Evolutionary conservation across 2,113 vertebrate genomes (phyloP), one percentile per base, ranked within the genome.

Genomic region (Ciconia stormi): DNA sequence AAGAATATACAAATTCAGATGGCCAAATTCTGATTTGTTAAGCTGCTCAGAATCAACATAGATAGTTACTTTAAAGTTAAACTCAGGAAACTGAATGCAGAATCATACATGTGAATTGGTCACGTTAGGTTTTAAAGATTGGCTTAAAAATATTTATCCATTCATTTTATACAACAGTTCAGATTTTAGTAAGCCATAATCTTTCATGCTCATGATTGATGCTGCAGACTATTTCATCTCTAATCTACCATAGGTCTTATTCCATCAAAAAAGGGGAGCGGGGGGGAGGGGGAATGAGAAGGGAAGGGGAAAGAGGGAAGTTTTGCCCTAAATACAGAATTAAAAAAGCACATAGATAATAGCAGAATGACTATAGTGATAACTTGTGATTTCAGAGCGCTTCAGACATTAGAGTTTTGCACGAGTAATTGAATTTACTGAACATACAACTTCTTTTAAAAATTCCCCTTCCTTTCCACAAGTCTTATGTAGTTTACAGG

Each of bases 241-340:
- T 50, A 29, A 50, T 13, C 13, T 65, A 16, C 49, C 17, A 16
- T 32, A 63, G 46, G 16, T 36, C 4, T 84, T 76, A 52, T 10
- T 72, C 46, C 15, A 55, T 23, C 0, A 36, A 71, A 79, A 87
- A 77, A n/a, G 6, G 11, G 4, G 8, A 55, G 12, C 0, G 0
- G 27, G 78, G 10, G 2, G 13, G 17, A 46, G 22, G 15, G 40
- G 10, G 6, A 67, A 82, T 17, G 20, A 63, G 59, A 82, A 74
- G 13, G 12, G 18, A 63, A 83, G 12, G 10, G 5, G 11, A 71
- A 70, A 61, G 18, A 79, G 4, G 22, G 5, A 55, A 55, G n/a
- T 69, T 92, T 40, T 10, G 13, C 44, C 13, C 20, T 46, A 78
- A 84, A 26, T 55, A 16, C 2, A 78, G 25, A 73, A 69, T 25